Percentiles rank a stretch among this genome's conserved stretches.
These are phyloP conservation scores for Hycleus phaleratus DNA, from an alignment of 1,140 invertebrate genomes.

Conservation along the genomic window DNA sequence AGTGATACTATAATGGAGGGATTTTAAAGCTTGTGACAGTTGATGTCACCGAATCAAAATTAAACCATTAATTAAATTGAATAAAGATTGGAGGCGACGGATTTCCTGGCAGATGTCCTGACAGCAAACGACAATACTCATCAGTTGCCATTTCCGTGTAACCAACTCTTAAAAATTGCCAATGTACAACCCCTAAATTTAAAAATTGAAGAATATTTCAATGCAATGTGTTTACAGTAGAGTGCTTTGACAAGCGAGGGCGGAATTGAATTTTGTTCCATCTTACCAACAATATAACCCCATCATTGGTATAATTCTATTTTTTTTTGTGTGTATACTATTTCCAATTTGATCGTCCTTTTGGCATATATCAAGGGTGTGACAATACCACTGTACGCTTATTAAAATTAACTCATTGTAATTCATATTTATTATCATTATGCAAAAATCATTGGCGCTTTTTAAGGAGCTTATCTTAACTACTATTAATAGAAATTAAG, in stretches of 20 bases:
- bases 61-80: constrained; percentile 36
- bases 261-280: constrained; percentile 30
- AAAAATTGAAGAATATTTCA: constrained; percentile 33
- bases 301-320: constrained; percentile 2
- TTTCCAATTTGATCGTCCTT: neutral
- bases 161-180: constrained; percentile 23
- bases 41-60: constrained; percentile 27
- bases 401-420: constrained; percentile 8
- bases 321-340: neutral
- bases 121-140: constrained; percentile 24
- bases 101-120: constrained; percentile 31
- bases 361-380: constrained; percentile 1
- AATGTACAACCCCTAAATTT: constrained; percentile 22
- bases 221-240: constrained; percentile 33
- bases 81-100: constrained; percentile 23
- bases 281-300: constrained; percentile 27
- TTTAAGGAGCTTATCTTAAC: constrained; percentile 16
- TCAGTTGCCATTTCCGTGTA: constrained; percentile 30
- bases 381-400: constrained; percentile 3
- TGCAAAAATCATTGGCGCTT: constrained; percentile 1
- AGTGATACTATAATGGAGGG: constrained; percentile 11
- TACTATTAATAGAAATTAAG: constrained; percentile 13
- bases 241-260: constrained; percentile 25
- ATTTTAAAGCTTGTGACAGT: constrained; percentile 16
- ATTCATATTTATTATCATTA: constrained; percentile 15